Base-by-base conservation (phyloP, 1,140 invertebrate species). In the Bombus cullumanus region DNA sequence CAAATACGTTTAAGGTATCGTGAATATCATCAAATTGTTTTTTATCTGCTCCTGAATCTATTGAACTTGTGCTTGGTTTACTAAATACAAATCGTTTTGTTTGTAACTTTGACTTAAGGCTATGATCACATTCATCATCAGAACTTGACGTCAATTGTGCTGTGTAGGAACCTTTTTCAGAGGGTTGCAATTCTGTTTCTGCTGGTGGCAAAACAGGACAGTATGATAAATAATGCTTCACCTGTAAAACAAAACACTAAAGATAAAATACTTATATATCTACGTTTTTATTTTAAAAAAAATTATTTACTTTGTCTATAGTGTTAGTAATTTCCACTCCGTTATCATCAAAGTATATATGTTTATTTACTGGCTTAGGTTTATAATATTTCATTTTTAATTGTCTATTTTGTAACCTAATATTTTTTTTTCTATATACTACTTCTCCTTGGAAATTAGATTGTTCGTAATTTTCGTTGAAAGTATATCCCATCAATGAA, bases 301-400 rank as follows among this genome's bases (percentile, higher is more conserved):
- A 82, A 66, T 28, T 69, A 77, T 53, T 91, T 91, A 95, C 94
- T 92, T 96, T 95, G 81, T 96, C 95, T 92, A 93, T 93, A 69
- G 92, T 91, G 64, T 91, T 91, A 53, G 88, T 88, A 69, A 94
- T 92, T 76, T 95, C 93, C 87, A 96, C 96, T 53, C 96, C 96
- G 92, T 97, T 96, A 73, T 97, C 97, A 92, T 97, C 96, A 92
- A 97, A 97, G 88, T 96, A 96, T 41, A 95, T 96, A 91, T 97
- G 96, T 87, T 95, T 96, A 81, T 94, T 95, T 10, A 87, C 64
- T 18, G 95, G 91, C 75, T 94, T 94, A 12, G 94, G 90, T 68
- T 92, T 89, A 76, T 93, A 88, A 76, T 93, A 88, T 89, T 95
- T 95, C 85, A 96, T 94, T 90, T 95, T 96, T 8, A 96, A 90